phyloP scores from a whole-genome alignment of 2,113 vertebrate species.

The Mystacornis crossleyi region DNA sequence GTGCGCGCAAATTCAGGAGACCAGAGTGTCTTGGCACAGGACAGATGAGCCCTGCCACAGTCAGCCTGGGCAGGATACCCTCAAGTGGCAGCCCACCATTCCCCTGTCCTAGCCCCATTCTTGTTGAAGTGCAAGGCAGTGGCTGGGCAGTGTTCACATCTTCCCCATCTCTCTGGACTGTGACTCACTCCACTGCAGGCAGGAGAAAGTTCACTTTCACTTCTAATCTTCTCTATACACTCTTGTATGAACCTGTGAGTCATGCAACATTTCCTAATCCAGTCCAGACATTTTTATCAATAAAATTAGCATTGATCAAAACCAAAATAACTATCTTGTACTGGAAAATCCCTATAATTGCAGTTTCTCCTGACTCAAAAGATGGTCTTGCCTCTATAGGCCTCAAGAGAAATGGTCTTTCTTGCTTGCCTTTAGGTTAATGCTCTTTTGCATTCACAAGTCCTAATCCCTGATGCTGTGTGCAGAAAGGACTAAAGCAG shows the following conservation, averaged over 20 bases:
- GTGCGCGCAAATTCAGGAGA: rapidly evolving
- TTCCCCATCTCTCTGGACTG: background rate
- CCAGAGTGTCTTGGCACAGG: rapidly evolving
- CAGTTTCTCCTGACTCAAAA: background rate
- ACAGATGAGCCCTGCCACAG: background rate
- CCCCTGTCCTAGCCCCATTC: rapidly evolving
- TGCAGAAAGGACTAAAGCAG: background rate
- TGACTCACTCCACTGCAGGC: background rate
- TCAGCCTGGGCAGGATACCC: background rate
- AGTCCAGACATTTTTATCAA: background rate
- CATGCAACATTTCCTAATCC: background rate
- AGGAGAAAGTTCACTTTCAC: background rate
- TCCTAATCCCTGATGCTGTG: background rate
- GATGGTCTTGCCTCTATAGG: background rate
- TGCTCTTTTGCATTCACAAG: background rate
- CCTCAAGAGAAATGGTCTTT: background rate
- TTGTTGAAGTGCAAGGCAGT: background rate
- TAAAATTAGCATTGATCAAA: background rate
- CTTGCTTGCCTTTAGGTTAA: background rate
- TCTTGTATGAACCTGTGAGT: background rate
- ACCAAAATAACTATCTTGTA: background rate
- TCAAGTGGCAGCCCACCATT: background rate
- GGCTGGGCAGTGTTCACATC: background rate
- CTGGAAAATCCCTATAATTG: background rate
- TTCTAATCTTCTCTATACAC: background rate